Evolutionary conservation across 2,888 invertebrate species (phyloP).

Genomic region (Melikaiella ostensackeni): DNA sequence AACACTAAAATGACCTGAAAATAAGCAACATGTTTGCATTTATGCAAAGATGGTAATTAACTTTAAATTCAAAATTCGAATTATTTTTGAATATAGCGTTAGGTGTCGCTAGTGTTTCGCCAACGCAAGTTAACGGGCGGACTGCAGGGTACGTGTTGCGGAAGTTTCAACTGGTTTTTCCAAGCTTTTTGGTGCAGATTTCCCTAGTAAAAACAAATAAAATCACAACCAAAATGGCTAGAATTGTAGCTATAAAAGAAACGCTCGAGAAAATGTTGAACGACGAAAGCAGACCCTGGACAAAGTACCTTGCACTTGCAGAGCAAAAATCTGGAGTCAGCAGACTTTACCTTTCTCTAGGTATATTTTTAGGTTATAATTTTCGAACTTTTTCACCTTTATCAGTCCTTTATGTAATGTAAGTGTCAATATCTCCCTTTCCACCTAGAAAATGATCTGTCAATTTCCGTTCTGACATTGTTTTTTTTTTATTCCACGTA

Average conservation of each 20-base stretch:
- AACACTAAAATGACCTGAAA: background rate
- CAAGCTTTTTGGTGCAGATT: background rate
- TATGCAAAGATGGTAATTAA: background rate
- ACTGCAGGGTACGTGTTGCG: background rate
- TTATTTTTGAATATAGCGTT: background rate
- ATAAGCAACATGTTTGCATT: background rate
- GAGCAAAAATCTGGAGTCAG: conserved; percentile 87
- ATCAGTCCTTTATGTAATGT: conserved; percentile 12
- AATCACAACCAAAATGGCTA: conserved; percentile 69
- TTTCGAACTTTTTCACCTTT: conserved; percentile 32
- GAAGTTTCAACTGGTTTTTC: background rate
- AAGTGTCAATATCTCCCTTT: background rate
- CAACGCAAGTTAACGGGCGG: background rate
- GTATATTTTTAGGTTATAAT: conserved; percentile 79
- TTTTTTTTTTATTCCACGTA: conserved; percentile 11
- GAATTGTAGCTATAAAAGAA: conserved; percentile 80
- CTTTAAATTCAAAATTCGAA: background rate
- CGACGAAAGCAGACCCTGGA: conserved; percentile 87
- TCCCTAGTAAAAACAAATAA: background rate
- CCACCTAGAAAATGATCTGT: background rate
- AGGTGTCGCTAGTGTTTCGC: background rate
- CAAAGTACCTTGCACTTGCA: conserved; percentile 81
- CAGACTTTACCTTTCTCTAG: conserved; percentile 87
- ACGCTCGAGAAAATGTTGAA: conserved; percentile 81
- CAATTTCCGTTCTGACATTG: background rate